These are phyloP conservation scores for Enteromius mattozi DNA, from an alignment of 2,797 vertebrate genomes.

Conservation along the genomic window DNA sequence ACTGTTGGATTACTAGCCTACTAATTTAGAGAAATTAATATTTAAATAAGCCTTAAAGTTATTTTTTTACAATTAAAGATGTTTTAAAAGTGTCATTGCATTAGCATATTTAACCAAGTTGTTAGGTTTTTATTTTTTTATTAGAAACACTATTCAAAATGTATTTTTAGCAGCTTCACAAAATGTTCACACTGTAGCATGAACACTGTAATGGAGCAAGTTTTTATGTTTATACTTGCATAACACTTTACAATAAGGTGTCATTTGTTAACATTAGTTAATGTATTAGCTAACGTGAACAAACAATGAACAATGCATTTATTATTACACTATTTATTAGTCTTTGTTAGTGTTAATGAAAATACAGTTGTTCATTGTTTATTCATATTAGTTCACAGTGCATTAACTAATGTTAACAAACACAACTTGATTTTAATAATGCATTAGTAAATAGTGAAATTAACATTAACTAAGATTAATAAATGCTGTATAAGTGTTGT, in stretches of 20 bases:
- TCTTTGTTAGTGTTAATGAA: no score
- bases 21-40: not conserved
- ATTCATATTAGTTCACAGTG: no score
- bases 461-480: no score
- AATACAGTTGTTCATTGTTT: no score
- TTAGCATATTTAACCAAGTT: not conserved
- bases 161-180: not conserved
- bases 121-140: not conserved
- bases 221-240: not conserved
- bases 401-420: no score
- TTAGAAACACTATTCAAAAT: not conserved
- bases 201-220: not conserved
- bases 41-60: not conserved
- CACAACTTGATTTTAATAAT: no score
- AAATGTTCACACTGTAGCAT: not conserved
- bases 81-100: not conserved
- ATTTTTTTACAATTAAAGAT: not conserved
- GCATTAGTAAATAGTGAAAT: no score
- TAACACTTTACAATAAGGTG: not conserved
- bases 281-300: no score
- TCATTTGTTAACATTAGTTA: no score
- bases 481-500: no score
- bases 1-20: not conserved
- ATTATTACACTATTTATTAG: no score
- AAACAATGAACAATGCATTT: no score